Base-by-base conservation (phyloP, 2,888 invertebrate species). In the Dynastes maya region DNA sequence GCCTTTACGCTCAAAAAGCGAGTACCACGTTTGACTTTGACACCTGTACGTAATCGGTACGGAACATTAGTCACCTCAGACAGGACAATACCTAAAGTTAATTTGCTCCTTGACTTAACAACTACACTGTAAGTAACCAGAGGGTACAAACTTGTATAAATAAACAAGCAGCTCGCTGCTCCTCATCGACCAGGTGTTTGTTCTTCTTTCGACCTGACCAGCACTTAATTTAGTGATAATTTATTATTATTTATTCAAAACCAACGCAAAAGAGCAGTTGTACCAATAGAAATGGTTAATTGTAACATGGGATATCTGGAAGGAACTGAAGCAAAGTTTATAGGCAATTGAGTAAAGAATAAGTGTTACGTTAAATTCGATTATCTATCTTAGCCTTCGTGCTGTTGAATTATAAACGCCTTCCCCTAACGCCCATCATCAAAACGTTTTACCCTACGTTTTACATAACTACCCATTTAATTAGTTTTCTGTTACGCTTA, bases 31-130 rank as follows among this genome's bases (percentile, higher is more conserved):
- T 83, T 84, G 83, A 83, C 82, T 81, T 81, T 82, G 84, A 85
- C 85, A 85, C 86, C 85, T 86, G 85, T 85, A 84, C 82, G 75
- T 77, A 68, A 75, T 80, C 65, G 68, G 82, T 77, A 80, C 75
- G 82, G 84, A 86, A 86, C 87, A 87, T 87, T 87, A 87, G 84
- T 87, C 86, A 86, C 84, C 78, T 79, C 80, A 80, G 86, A 87
- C 87, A 87, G 86, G 85, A 86, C 86, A 87, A 87, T 86, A 86
- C 86, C 86, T 85, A 86, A 87, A 86, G 86, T 86, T 86, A 86
- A 87, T 87, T 86, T 86, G 86, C 86, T 86, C 84, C 86, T 86
- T 85, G 85, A 86, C 85, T 86, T 86, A 85, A 86, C 85, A 86
- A 78, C 77, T 78, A 53, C 51, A 64, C 71, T 71, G 77, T 64